These are phyloP conservation scores for Oryctolagus cuniculus DNA, from an alignment of 2,113 vertebrate genomes.

Conservation along the genomic window DNA sequence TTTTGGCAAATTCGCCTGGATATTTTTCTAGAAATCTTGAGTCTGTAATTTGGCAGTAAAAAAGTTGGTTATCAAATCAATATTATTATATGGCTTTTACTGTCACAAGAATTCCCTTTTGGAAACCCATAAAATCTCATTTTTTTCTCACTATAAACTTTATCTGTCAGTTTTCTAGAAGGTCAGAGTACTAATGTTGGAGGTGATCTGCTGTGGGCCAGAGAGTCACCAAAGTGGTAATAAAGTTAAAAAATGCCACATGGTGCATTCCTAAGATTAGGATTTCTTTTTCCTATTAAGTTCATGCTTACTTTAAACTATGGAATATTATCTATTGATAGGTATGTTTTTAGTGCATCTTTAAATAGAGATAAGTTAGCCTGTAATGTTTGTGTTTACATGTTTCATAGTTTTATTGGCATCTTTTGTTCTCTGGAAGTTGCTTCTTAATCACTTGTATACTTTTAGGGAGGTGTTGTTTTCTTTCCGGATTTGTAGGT, in stretches of 20 bases:
- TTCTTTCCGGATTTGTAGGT: conserved; percentile 43
- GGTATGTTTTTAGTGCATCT: neutral
- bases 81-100: conserved; percentile 71
- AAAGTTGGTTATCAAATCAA: conserved; percentile 64
- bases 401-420: conserved; percentile 40
- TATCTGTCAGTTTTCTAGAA: conserved; percentile 73
- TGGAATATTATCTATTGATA: neutral
- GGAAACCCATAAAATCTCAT: conserved; percentile 62
- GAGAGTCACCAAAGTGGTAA: conserved; percentile 60
- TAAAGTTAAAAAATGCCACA: conserved; percentile 51
- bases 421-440: conserved; percentile 30
- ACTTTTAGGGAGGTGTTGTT: conserved; percentile 17
- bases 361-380: conserved; percentile 29
- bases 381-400: neutral
- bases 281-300: conserved; percentile 55
- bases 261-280: conserved; percentile 18
- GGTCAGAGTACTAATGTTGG: conserved; percentile 72
- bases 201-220: conserved; percentile 70
- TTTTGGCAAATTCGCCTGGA: conserved; percentile 24
- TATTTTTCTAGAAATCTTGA: conserved; percentile 65
- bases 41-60: conserved; percentile 67
- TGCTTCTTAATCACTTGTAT: conserved; percentile 28
- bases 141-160: conserved; percentile 76
- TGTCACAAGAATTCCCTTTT: conserved; percentile 72
- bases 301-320: conserved; percentile 40